Evolutionary conservation across 2,888 invertebrate species (phyloP).

Genomic region (Sepiola atlantica): DNA sequence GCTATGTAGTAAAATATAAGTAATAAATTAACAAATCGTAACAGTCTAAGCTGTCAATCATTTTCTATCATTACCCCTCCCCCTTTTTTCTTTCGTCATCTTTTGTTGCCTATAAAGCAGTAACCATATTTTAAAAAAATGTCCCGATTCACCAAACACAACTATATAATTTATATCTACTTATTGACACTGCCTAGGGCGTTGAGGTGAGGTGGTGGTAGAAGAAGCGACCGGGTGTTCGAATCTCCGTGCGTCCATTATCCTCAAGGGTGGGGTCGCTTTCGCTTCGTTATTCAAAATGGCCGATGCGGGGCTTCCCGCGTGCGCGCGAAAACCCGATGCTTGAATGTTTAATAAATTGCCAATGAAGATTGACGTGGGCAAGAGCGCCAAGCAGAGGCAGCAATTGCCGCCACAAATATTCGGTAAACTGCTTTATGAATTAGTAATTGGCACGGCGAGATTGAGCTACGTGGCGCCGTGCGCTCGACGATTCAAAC

Average conservation of each 20-base stretch:
- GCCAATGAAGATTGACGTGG: conserved; percentile 11
- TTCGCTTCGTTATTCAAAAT: background rate
- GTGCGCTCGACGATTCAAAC: background rate
- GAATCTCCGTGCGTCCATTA: background rate
- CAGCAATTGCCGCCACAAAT: background rate
- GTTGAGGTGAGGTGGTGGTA: background rate
- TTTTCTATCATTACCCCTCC: background rate
- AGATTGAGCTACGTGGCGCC: background rate
- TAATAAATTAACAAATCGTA: background rate
- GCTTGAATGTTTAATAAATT: background rate
- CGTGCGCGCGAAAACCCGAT: background rate
- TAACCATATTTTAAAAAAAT: background rate
- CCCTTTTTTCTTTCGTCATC: background rate
- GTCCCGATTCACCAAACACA: background rate
- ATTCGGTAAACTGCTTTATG: background rate
- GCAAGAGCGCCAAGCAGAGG: background rate
- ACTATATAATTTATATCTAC: conserved; percentile 19
- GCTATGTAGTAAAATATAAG: background rate
- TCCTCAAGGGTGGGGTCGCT: background rate
- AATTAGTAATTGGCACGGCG: background rate
- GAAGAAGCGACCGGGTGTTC: background rate
- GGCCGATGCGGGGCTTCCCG: background rate
- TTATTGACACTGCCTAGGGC: background rate
- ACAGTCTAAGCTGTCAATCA: background rate
- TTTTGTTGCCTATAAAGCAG: background rate